Evolutionary conservation across 2,113 vertebrate species (phyloP), one percentile per base, ranked within the genome.

Genomic region (Otocyon megalotis): DNA sequence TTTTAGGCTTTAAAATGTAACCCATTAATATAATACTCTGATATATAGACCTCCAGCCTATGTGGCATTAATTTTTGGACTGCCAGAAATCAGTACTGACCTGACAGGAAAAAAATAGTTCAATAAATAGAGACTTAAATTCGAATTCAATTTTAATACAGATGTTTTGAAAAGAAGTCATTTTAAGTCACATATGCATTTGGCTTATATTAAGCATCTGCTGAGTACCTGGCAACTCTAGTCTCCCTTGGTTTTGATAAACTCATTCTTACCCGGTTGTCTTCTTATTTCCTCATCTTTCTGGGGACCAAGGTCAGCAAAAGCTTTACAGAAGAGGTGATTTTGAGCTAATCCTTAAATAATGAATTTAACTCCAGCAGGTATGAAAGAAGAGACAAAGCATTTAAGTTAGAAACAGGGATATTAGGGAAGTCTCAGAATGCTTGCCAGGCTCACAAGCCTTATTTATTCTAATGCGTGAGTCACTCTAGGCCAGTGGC

Each of bases 1-100:
- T 26, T 87, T 82, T 60, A 88, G 12, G 56, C 95, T 79, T 97
- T 60, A 87, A 95, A 48, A 54, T 93, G 17, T 53, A 87, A 94
- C 26, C 37, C 17, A 30, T 37, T 87, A 22, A 6, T 87, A 14
- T 30, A 24, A 50, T 88, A 54, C 13, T 26, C 80, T 65, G 43
- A 37, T 83, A 26, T 14, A 54, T 17, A 86, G 65, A 86, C 30
- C n/a, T 26, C 13, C 1, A 62, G 56, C 15, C 63, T 63, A 5
- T 24, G 65, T 72, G 76, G 15, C 86, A 15, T 76, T 43, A 11
- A 80, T 94, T 87, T 94, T 87, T 94, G 89, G 82, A 48, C 35
- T 43, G 60, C n/a, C 4, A 17, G 53, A 81, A 94, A 79, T 93
- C 24, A 71, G 17, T 53, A 54, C 43, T 56, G 77, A 0, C 71